These are phyloP conservation scores for Eutrigla gurnardus DNA, from an alignment of 2,797 vertebrate genomes.

Conservation along the genomic window DNA sequence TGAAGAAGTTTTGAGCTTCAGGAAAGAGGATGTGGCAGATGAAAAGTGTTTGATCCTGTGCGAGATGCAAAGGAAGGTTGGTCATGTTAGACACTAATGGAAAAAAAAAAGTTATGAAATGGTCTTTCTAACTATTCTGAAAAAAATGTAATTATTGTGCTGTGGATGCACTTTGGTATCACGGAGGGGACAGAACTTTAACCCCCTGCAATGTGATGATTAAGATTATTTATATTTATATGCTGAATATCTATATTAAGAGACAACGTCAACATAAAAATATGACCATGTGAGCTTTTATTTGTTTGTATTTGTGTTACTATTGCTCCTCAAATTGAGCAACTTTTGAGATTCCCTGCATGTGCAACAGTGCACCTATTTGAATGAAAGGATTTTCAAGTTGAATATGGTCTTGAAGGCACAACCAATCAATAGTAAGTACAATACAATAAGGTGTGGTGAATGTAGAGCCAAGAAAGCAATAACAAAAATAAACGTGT, in stretches of 20 bases:
- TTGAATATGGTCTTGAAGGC: not conserved
- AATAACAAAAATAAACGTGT: not conserved
- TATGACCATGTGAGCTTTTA: not conserved
- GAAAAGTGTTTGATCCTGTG: slow-evolving; percentile 47
- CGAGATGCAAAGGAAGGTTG: slow-evolving; percentile 36
- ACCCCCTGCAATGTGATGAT: not conserved
- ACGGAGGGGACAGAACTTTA: not conserved
- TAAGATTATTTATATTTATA: not conserved
- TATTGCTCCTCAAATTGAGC: not conserved
- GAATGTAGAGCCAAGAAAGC: not conserved
- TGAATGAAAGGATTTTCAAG: not conserved
- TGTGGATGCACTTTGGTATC: not conserved
- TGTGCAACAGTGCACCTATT: not conserved
- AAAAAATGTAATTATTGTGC: not conserved
- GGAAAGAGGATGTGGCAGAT: slow-evolving; percentile 33
- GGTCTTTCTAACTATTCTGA: not conserved
- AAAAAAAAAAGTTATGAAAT: slow-evolving; percentile 15
- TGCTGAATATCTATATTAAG: not conserved
- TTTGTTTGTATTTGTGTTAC: not conserved
- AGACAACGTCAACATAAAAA: not conserved
- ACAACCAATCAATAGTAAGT: not conserved
- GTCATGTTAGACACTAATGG: slow-evolving; percentile 28
- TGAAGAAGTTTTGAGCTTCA: slow-evolving; percentile 54
- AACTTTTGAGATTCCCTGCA: not conserved
- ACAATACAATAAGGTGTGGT: not conserved